Conservation (phyloP, 2,888 invertebrate genomes). For the Cosmia pyralina region DNA sequence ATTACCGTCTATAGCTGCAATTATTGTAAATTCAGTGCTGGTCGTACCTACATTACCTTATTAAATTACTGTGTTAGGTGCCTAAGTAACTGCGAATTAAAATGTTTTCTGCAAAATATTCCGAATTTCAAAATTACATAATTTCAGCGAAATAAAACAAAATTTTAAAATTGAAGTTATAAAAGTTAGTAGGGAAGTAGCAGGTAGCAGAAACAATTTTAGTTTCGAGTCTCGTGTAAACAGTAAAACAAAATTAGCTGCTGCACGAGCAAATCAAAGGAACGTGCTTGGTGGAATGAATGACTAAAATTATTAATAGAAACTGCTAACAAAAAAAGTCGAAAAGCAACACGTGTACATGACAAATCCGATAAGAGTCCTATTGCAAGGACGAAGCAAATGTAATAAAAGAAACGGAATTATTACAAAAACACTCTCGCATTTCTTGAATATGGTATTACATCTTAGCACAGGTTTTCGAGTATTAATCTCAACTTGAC, state of each 20-base stretch:
- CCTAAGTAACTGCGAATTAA: not conserved
- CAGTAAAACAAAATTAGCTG: conserved; percentile 4
- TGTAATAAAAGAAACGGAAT: conserved; percentile 15
- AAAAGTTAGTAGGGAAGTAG: too few species aligned
- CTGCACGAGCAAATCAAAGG: conserved; percentile 20
- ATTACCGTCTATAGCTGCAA: too few species aligned
- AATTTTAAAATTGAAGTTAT: not conserved
- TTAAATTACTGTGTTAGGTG: not conserved
- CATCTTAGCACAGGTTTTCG: not conserved
- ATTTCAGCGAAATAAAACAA: not conserved
- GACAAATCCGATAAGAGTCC: conserved; percentile 31
- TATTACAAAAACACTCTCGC: conserved; percentile 3
- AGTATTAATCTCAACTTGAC: not conserved
- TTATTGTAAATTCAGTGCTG: not conserved
- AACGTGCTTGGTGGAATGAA: conserved; percentile 33
- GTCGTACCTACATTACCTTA: not conserved
- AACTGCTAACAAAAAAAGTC: conserved; percentile 41
- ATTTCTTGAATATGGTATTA: not conserved
- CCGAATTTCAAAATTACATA: not conserved
- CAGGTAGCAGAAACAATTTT: not conserved
- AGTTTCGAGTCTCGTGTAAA: not conserved
- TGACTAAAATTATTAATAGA: conserved; percentile 47
- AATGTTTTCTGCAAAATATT: not conserved
- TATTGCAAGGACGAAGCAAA: conserved; percentile 24
- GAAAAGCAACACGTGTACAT: conserved; percentile 37